These are phyloP conservation scores for Drosophila atripex DNA, from an alignment of 2,888 invertebrate genomes.

Conservation along the genomic window DNA sequence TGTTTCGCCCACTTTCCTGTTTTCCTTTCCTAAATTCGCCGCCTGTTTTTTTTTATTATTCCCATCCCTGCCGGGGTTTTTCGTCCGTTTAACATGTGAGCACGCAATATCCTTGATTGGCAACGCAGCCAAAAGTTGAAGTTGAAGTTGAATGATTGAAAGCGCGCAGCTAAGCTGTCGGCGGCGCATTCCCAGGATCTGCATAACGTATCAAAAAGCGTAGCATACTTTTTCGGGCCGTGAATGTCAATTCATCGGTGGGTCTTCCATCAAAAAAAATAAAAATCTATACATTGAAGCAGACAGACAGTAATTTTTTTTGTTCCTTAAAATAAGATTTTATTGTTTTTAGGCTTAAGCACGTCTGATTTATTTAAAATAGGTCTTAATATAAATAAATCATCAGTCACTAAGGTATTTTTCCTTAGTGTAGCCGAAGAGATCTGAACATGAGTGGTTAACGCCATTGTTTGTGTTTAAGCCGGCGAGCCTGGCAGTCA, in stretches of 20 bases:
- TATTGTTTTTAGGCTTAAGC: neutral
- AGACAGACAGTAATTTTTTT: neutral
- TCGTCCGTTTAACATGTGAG: conserved; percentile 72
- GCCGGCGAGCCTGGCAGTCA: conserved; percentile 63
- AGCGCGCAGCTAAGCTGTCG: conserved; percentile 61
- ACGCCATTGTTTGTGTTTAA: conserved; percentile 70
- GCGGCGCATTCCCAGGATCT: conserved; percentile 45
- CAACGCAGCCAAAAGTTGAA: conserved; percentile 35
- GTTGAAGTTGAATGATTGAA: conserved; percentile 69
- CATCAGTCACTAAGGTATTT: neutral
- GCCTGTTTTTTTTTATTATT: conserved; percentile 42
- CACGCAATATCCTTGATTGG: conserved; percentile 80
- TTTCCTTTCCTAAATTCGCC: conserved; percentile 34
- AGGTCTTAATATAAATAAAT: neutral
- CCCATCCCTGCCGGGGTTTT: conserved; percentile 2
- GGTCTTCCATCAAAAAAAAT: neutral
- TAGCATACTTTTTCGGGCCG: conserved; percentile 67
- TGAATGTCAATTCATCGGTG: conserved; percentile 6
- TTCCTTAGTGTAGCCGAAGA: conserved; percentile 17
- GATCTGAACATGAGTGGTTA: conserved; percentile 48
- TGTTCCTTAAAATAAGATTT: neutral
- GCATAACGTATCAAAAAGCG: conserved; percentile 61
- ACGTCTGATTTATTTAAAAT: neutral
- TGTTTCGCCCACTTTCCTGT: conserved; percentile 58
- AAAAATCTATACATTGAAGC: neutral